Evolutionary conservation across 2,113 vertebrate species (phyloP).

Genomic region (Chloropsis cyanopogon): DNA sequence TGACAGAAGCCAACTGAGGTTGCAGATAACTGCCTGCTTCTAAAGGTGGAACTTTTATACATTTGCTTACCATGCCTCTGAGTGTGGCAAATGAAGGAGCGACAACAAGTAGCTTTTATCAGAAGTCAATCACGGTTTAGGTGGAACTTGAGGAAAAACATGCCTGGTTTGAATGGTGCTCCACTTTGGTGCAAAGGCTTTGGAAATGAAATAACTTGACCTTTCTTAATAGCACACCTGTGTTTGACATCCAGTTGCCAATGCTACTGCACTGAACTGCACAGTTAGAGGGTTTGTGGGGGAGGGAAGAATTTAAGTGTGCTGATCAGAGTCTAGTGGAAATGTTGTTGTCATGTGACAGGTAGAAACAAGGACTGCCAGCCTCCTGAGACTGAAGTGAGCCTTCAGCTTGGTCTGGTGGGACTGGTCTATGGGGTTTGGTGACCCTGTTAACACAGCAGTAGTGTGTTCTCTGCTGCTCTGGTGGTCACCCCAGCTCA

Average conservation of each 20-base stretch:
- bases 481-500: not conserved
- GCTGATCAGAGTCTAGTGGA: not conserved
- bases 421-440: not conserved
- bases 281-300: not conserved
- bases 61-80: rapidly evolving
- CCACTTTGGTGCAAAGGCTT: not conserved
- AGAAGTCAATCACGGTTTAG: not conserved
- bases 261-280: not conserved
- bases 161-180: not conserved
- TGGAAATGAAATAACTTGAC: not conserved
- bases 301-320: not conserved
- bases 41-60: not conserved
- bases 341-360: not conserved
- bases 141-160: not conserved
- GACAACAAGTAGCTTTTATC: not conserved
- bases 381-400: not conserved
- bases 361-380: not conserved
- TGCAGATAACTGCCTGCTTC: not conserved
- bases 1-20: not conserved
- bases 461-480: not conserved
- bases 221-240: not conserved
- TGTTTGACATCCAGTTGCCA: not conserved
- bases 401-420: not conserved
- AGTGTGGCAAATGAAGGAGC: not conserved
- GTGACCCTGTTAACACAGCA: not conserved